Evolutionary conservation across 1,140 invertebrate species (phyloP).

Genomic region (Dinoponera quadriceps): DNA sequence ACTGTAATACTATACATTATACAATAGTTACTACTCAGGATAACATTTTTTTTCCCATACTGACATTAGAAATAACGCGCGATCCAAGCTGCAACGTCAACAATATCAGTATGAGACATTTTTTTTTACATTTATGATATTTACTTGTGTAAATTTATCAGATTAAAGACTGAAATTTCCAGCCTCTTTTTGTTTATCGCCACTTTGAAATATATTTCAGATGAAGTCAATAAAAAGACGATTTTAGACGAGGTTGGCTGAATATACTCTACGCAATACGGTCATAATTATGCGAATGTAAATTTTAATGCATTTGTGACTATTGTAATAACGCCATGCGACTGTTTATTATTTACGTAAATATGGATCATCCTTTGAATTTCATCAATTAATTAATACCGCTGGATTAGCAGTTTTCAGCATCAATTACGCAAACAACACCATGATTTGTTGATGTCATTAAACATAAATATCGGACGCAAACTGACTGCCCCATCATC

Average conservation of each 20-base stretch:
- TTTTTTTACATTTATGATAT: too few relatives aligned
- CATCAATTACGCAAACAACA: conserved; percentile 54
- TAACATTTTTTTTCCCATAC: too few relatives aligned
- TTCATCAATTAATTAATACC: conserved; percentile 60
- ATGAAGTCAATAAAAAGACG: conserved; percentile 14
- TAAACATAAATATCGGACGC: conserved; percentile 55
- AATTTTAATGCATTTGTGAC: conserved; percentile 56
- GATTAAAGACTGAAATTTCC: too few relatives aligned
- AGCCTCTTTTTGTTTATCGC: too few relatives aligned
- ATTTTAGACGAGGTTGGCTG: not conserved
- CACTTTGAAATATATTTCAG: not conserved
- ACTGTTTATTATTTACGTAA: conserved; percentile 55
- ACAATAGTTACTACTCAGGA: too few relatives aligned
- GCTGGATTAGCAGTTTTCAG: conserved; percentile 56
- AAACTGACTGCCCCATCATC: conserved; percentile 23
- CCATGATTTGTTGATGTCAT: conserved; percentile 56
- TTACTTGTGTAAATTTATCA: too few relatives aligned
- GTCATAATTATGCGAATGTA: conserved; percentile 23
- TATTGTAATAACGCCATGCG: conserved; percentile 18
- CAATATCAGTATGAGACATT: too few relatives aligned
- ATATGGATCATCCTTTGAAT: conserved; percentile 46
- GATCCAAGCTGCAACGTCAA: too few relatives aligned
- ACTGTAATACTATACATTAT: too few relatives aligned
- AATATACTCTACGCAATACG: conserved; percentile 1
- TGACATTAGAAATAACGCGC: too few relatives aligned